Evolutionary conservation across 2,113 vertebrate genomes (phyloP), one percentile per base, ranked within the genome.

Genomic region (Neodontobutis hainanensis): DNA sequence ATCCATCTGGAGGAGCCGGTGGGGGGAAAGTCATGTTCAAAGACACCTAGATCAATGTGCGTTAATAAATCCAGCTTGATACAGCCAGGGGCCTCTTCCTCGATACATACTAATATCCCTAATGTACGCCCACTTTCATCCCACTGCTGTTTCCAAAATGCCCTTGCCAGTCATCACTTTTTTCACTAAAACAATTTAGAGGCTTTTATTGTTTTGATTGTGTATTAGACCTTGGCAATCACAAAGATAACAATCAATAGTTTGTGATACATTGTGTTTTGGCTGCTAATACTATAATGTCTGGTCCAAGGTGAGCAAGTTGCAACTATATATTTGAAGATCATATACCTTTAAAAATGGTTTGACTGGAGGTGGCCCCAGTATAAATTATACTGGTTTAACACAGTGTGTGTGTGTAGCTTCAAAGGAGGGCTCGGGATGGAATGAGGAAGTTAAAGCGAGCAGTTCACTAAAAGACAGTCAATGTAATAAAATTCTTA

Each of bases 31-130:
- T 87, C 87, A 80, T 84, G 80, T 86, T 89, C 86, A 90, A 88
- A 90, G 87, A 82, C 87, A 81, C 68, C 65, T 64, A 68, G 76
- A 87, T 88, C 85, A 86, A 87, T 88, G 65, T 74, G 63, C 60
- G 75, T 81, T 89, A 84, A 89, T 85, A 85, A 88, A 89, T 87
- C 81, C 81, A 36, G 62, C 51, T 60, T 70, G 85, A 91, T 91
- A 86, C 80, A 71, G 81, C 70, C 63, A 34, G 79, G 68, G 77
- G 59, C 76, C 87, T 80, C 76, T 88, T 86, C 81, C 83, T 89
- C 80, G 7, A 80, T 79, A 84, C 80, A 83, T 78, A 70, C 85
- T 88, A 84, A 90, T 82, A 83, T 68, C 71, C 45, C 67, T 67
- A 78, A 74, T 77, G 68, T 84, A 76, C 36, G 12, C 45, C 61